A percentile compares a stretch with the other conserved stretches of the same genome.
Evolutionary conservation across 2,888 invertebrate species (phyloP).

Genomic region (Lymantria monacha): DNA sequence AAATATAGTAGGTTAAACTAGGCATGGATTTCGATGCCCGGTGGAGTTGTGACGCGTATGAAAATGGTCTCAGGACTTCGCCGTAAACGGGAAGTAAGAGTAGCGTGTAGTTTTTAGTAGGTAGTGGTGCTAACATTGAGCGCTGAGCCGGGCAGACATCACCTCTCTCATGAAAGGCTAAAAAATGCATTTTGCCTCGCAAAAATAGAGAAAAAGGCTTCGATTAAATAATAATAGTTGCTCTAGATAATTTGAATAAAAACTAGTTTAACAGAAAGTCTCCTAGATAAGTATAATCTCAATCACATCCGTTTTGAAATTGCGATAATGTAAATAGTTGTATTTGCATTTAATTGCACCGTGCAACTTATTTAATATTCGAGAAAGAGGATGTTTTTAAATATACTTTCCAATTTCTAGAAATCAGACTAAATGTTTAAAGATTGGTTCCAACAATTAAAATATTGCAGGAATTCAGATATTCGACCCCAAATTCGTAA

Average conservation of each 20-base stretch:
- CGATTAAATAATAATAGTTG: neutral
- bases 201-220: no score
- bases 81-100: no score
- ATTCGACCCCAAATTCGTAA: constrained; percentile 18
- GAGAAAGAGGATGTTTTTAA: constrained; percentile 16
- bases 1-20: no score
- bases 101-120: no score
- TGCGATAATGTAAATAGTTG: constrained; percentile 20
- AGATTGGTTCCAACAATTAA: constrained; percentile 8
- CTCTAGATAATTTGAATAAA: constrained; percentile 1
- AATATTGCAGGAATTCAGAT: constrained; percentile 6
- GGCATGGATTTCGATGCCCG: no score
- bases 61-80: no score
- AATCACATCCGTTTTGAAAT: constrained; percentile 19
- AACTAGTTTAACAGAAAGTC: constrained; percentile 13
- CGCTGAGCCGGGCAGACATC: no score
- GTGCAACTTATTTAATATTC: constrained; percentile 21
- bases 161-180: no score
- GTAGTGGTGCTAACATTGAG: no score
- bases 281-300: constrained; percentile 20
- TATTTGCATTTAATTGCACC: constrained; percentile 22
- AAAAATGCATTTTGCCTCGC: no score
- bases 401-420: constrained; percentile 3
- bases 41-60: no score
- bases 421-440: neutral